Evolutionary conservation across 1,140 invertebrate species (phyloP).

Genomic region (Schlechtendalia chinensis): DNA sequence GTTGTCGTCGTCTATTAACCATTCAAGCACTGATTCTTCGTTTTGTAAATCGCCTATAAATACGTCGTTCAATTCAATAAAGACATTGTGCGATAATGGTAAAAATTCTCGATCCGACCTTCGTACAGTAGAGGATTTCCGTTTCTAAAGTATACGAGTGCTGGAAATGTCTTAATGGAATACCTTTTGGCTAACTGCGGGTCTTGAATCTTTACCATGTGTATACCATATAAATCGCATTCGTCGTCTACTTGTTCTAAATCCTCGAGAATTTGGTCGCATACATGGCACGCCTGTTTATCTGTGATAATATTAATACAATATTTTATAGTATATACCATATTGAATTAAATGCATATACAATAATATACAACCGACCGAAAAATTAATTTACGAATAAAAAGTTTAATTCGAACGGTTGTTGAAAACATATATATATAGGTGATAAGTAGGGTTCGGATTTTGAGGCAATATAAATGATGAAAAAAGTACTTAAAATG

Average conservation of each 20-base stretch:
- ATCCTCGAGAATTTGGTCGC: slow-evolving; percentile 85
- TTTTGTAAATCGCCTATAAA: slow-evolving; percentile 79
- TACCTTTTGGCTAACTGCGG: slow-evolving; percentile 85
- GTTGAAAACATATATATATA: too few species aligned
- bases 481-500: too few species aligned
- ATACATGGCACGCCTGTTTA: slow-evolving; percentile 89
- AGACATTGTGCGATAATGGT: not conserved
- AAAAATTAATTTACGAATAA: too few species aligned
- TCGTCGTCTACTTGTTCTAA: slow-evolving; percentile 90
- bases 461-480: too few species aligned
- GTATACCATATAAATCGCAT: slow-evolving; percentile 88
- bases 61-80: too few species aligned
- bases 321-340: too few species aligned
- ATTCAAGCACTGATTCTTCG: slow-evolving; percentile 86
- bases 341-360: too few species aligned
- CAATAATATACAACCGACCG: too few species aligned
- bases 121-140: slow-evolving; percentile 91
- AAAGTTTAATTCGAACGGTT: too few species aligned
- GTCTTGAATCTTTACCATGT: slow-evolving; percentile 93
- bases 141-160: slow-evolving; percentile 88
- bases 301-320: slow-evolving; percentile 63
- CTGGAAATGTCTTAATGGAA: slow-evolving; percentile 92
- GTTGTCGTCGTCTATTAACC: slow-evolving; percentile 91
- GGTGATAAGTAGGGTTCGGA: too few species aligned
- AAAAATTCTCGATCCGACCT: slow-evolving; percentile 58